Evolutionary conservation across 1,140 invertebrate genomes (phyloP).

Genomic region (Drosophila sulfurigaster): DNA sequence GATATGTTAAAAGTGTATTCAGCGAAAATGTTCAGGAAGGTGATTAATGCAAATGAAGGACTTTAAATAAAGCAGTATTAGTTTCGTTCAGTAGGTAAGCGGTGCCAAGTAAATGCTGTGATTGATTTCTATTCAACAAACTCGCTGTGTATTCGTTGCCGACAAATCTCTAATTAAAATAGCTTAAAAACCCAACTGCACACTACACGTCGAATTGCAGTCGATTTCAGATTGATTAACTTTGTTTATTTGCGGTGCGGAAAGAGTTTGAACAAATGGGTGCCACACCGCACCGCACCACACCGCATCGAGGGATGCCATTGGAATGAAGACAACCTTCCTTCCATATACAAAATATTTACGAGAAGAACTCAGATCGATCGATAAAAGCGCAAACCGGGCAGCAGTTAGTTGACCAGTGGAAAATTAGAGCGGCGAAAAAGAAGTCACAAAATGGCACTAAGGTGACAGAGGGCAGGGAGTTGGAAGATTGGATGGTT

Average conservation of each 20-base stretch:
- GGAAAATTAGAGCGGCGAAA: constrained; percentile 48
- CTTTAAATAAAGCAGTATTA: too few relatives aligned
- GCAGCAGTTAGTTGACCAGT: constrained; percentile 31
- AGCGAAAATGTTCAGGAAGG: too few relatives aligned
- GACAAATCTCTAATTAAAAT: constrained; percentile 21
- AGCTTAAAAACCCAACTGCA: background rate
- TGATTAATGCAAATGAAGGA: too few relatives aligned
- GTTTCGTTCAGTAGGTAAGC: background rate
- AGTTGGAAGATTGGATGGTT: too few relatives aligned
- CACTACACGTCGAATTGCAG: constrained; percentile 36
- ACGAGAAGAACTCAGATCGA: constrained; percentile 23
- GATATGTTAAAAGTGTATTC: too few relatives aligned
- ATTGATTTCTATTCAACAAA: constrained; percentile 9
- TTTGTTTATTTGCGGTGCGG: constrained; percentile 23
- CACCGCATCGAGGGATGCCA: background rate
- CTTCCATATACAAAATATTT: background rate
- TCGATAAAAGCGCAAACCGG: constrained; percentile 46
- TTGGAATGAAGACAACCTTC: background rate
- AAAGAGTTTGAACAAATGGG: constrained; percentile 24
- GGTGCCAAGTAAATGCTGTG: background rate
- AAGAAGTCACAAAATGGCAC: constrained; percentile 51
- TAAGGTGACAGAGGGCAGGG: constrained; percentile 34
- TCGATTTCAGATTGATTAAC: constrained; percentile 62
- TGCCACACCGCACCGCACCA: background rate
- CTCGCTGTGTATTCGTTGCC: background rate